phyloP scores from a whole-genome alignment of 2,113 vertebrate species.

The Ondatra zibethicus region DNA sequence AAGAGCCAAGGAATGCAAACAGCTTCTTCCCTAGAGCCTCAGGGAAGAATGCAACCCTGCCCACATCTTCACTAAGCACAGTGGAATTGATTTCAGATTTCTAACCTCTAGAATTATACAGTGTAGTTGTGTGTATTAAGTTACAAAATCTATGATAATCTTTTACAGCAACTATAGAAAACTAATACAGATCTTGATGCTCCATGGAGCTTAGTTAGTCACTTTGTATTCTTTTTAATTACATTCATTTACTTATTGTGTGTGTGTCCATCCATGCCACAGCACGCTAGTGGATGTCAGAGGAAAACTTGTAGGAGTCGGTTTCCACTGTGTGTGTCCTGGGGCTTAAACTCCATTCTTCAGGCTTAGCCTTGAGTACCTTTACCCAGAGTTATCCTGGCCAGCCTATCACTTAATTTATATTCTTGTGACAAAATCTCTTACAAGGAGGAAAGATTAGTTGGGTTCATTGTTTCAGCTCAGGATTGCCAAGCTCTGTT shows the following conservation, averaged over 20 bases:
- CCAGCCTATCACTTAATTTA: neutral
- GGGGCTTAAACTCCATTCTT: neutral
- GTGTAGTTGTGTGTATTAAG: neutral
- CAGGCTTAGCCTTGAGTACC: neutral
- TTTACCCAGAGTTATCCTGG: neutral
- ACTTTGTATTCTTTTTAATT: neutral
- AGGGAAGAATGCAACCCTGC: neutral
- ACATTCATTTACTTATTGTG: neutral
- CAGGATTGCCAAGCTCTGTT: neutral
- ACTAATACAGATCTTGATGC: neutral
- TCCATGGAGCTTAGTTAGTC: neutral
- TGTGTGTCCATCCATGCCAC: neutral
- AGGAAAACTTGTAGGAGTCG: neutral
- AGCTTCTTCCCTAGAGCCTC: neutral
- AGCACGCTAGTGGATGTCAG: neutral
- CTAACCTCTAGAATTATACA: neutral
- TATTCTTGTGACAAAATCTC: neutral
- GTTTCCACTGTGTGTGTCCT: neutral
- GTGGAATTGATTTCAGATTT: conserved; percentile 2
- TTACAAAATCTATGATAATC: neutral
- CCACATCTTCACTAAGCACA: neutral
- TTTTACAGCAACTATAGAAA: neutral
- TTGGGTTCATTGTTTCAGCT: neutral
- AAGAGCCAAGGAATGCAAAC: neutral
- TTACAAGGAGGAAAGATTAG: neutral